Evolutionary conservation across 2,113 vertebrate species (phyloP).

Genomic region (Anoplopoma fimbria): DNA sequence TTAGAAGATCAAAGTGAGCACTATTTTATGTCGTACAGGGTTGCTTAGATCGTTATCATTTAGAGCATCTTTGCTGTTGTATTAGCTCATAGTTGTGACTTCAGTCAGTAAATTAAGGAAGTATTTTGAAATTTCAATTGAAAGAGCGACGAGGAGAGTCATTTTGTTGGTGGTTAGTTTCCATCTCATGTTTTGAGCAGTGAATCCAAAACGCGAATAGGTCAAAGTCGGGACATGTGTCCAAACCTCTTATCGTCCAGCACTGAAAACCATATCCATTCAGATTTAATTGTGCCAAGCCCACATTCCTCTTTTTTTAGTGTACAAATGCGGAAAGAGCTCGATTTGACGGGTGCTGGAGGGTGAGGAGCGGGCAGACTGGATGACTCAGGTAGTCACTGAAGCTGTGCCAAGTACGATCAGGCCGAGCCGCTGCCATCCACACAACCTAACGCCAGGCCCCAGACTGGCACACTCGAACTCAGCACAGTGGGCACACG

Average conservation of each 20-base stretch:
- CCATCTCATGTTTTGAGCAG: not conserved
- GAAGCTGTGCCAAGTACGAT: conserved; percentile 77
- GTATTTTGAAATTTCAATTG: not conserved
- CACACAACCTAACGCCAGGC: conserved; percentile 52
- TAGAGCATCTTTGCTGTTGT: not conserved
- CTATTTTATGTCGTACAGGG: not conserved
- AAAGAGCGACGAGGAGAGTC: not conserved
- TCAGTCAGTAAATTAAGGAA: not conserved
- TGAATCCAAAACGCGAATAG: not conserved
- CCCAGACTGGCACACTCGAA: conserved; percentile 66
- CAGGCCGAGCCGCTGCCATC: conserved; percentile 60
- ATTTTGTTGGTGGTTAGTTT: conserved; percentile 30
- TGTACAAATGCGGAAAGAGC: conserved; percentile 56
- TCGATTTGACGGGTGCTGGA: conserved; percentile 63
- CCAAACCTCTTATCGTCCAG: not conserved
- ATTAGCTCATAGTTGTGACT: not conserved
- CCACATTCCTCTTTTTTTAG: conserved; percentile 47
- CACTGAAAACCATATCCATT: conserved; percentile 38
- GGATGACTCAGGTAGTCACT: conserved; percentile 80
- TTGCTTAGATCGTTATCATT: not conserved
- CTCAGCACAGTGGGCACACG: conserved; percentile 51
- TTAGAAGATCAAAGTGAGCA: conserved; percentile 18
- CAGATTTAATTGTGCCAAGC: conserved; percentile 33
- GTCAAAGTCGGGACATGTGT: conserved; percentile 10
- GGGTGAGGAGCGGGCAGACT: conserved; percentile 70